These are phyloP conservation scores for Acanthosepion lycidas DNA, from an alignment of 2,888 invertebrate genomes.

Conservation along the genomic window DNA sequence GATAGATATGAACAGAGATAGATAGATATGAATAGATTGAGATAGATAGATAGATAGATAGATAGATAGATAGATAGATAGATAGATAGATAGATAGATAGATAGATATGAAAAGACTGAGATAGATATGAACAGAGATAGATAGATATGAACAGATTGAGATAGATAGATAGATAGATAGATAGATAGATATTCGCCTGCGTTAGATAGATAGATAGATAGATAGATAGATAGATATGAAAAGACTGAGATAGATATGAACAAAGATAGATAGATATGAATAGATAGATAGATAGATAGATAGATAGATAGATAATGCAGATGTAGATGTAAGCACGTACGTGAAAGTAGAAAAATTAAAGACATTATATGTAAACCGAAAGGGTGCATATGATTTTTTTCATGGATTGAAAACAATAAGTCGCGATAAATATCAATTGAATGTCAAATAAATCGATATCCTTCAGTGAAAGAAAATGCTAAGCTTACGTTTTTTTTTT, in stretches of 20 bases:
- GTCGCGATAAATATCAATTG: too few relatives aligned
- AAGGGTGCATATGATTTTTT: too few relatives aligned
- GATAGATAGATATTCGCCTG: neutral
- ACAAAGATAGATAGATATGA: neutral
- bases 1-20: neutral
- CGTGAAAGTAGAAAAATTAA: too few relatives aligned
- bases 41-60: neutral
- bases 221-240: neutral
- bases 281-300: too few relatives aligned
- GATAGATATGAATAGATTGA: neutral
- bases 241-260: too few relatives aligned
- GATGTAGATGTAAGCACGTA: neutral
- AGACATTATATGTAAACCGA: too few relatives aligned
- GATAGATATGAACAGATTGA: neutral
- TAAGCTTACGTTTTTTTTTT: too few relatives aligned
- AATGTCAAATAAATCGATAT: too few relatives aligned
- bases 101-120: too few relatives aligned
- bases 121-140: too few relatives aligned
- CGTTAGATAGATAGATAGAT: neutral
- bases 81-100: neutral
- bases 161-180: neutral
- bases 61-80: neutral
- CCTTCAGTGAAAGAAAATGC: too few relatives aligned
- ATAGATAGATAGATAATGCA: neutral
- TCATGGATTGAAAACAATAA: too few relatives aligned